phyloP scores from a whole-genome alignment of 2,888 invertebrate species.

The Pandemis heparana region DNA sequence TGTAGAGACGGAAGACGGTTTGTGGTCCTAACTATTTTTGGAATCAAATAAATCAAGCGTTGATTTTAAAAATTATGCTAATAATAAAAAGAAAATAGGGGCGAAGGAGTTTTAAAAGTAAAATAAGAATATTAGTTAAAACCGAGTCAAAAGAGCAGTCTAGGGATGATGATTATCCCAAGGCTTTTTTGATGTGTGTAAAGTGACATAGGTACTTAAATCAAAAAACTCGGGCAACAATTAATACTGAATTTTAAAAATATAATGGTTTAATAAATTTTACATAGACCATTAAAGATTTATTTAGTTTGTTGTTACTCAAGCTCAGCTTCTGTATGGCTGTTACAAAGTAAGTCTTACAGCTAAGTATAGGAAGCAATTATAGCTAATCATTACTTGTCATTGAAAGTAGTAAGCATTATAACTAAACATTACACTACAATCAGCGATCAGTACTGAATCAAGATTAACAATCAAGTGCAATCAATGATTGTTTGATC shows the following conservation, averaged over 20 bases:
- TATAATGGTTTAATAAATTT: too few relatives aligned
- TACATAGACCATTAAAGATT: not conserved
- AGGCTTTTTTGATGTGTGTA: too few relatives aligned
- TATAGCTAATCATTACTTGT: slow-evolving; percentile 22
- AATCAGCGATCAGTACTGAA: slow-evolving; percentile 15
- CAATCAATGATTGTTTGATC: slow-evolving; percentile 33
- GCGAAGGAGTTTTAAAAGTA: too few relatives aligned
- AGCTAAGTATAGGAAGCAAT: not conserved
- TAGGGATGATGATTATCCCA: too few relatives aligned
- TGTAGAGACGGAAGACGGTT: not conserved
- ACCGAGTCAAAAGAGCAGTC: too few relatives aligned
- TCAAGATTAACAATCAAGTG: slow-evolving; percentile 30
- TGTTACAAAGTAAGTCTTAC: not conserved
- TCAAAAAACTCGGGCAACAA: too few relatives aligned
- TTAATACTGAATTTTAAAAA: too few relatives aligned
- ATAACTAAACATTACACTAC: slow-evolving; percentile 7
- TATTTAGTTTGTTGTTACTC: not conserved
- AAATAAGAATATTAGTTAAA: too few relatives aligned
- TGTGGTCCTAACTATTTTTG: not conserved
- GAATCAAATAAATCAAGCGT: too few relatives aligned
- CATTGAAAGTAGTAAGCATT: slow-evolving; percentile 9
- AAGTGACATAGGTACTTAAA: too few relatives aligned
- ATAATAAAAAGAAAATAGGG: too few relatives aligned
- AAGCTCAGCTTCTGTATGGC: not conserved
- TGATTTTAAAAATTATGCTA: too few relatives aligned